Evolutionary conservation across 30 jellyfish, hydroid and myxozoan species (phyloP), one percentile per base, ranked within the genome.

Genomic region (Chrysaora quinquecirrha): DNA sequence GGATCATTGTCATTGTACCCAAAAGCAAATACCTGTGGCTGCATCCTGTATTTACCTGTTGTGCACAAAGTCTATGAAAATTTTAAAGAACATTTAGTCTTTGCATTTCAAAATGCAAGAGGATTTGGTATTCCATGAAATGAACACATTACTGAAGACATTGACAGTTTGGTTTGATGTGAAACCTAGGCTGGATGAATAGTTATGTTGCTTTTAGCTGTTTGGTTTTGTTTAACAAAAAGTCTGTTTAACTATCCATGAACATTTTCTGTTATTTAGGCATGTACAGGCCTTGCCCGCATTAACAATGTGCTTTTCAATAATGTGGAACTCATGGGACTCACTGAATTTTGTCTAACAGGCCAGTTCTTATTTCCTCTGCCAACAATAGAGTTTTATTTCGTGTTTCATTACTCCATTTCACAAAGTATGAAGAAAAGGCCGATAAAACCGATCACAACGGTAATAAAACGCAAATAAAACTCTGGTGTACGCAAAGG

Each of bases 1-100:
- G 85, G 73, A 73, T 73, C 85, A 0, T 73, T 73, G 75, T 73
- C 75, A 73, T 18, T 73, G 85, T 73, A 73, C 58, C 85, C 85
- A 73, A 73, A 73, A 21, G 73, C 49, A 73, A 73, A 73, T 31
- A 73, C 85, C 72, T 73, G 85, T 48, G 85, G 85, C 85, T 73
- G 85, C 54, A 48, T 73, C 85, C 75, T 73, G 2, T 48, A 73
- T 28, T 28, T 47, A 28, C 85, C 85, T 47, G 85, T 73, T 12
- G 85, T 73, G 75, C 85, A 73, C 52, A 73, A 23, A 73, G 73
- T 43, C 48, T 73, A 73, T 46, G 85, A 54, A 23, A 1, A 54
- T 28, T 73, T 73, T 47, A 73, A 73, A 54, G 73, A 20, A 73
- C 85, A 73, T 38, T 18, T 73, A 43, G 29, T 73, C 25, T 73